Base-by-base conservation (phyloP, 2,797 vertebrate genomes). In the Fratercula arctica region DNA sequence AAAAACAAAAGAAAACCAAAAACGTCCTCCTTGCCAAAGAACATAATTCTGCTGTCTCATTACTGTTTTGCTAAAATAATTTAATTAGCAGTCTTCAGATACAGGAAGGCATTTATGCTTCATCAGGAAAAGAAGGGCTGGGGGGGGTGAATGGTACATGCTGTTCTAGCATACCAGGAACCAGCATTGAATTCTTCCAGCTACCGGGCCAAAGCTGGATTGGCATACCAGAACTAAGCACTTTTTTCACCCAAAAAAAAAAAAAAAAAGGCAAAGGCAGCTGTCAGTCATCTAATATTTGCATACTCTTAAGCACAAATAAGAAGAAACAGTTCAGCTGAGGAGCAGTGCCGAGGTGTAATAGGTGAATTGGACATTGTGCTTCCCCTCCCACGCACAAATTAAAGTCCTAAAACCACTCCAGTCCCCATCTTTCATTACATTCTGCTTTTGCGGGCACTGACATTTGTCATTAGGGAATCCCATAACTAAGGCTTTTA, bases 11-110 rank as follows among this genome's bases (percentile, higher is more conserved):
- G 86, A 73, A 95, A 97, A 93, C 95, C 29, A 9, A 46, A 61
- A 17, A 37, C 48, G 13, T 31, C 19, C 53, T 87, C 85, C 76
- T 57, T 94, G 94, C 94, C 96, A 97, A 97, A 93, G 96, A 94
- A 97, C 96, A 97, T 94, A 98, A 97, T 97, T 97, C 93, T 95
- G 93, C 92, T 97, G 97, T 95, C 97, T 98, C 96, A 96, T 96
- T 98, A 96, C 82, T 85, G 19, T 88, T 97, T 97, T 96, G 89
- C 82, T 89, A 85, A 95, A 97, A 97, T 97, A 97, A 97, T 96
- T 95, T 76, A 97, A 98, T 98, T 98, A 98, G 97, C 88, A 95
- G 95, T 90, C 94, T 96, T 97, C 81, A 89, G 79, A 93, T 79
- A 94, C 87, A 96, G 96, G 96, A 97, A 98, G 96, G 97, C 95